Conservation (phyloP, 2,888 invertebrate species). For the Tenthredo amoena region DNA sequence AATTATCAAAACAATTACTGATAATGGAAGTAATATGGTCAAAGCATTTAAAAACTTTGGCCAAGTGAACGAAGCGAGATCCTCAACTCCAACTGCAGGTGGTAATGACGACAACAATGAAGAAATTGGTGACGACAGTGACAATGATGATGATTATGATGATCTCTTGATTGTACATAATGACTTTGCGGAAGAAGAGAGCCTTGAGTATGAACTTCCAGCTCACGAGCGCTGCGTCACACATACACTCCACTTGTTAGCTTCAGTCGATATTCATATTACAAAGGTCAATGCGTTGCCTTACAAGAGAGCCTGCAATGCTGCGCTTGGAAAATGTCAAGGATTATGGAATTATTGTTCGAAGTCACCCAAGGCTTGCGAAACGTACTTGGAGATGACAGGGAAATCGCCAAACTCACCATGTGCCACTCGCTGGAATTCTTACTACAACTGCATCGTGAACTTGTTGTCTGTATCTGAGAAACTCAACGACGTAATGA, state of each 20-base stretch:
- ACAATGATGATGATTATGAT: not conserved
- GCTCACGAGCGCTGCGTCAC: slow-evolving; percentile 29
- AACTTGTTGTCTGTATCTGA: slow-evolving; percentile 52
- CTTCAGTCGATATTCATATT: slow-evolving; percentile 29
- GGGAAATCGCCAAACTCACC: slow-evolving; percentile 55
- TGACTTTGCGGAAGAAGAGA: not conserved
- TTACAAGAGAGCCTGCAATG: slow-evolving; percentile 53
- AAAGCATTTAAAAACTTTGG: not conserved
- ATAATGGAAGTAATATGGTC: not conserved
- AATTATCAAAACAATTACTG: not conserved
- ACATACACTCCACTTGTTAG: slow-evolving; percentile 50
- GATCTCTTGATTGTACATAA: not conserved
- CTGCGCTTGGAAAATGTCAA: slow-evolving; percentile 54
- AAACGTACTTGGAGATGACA: slow-evolving; percentile 53
- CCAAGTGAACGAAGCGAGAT: not conserved
- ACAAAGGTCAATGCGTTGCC: not conserved
- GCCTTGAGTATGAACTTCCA: not conserved
- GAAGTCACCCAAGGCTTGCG: slow-evolving; percentile 55
- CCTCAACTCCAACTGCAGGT: not conserved
- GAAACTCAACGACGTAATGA: slow-evolving; percentile 51
- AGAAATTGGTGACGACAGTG: not conserved
- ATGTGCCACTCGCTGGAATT: slow-evolving; percentile 54
- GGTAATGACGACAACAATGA: not conserved
- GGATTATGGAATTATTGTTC: slow-evolving; percentile 54
- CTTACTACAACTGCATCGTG: slow-evolving; percentile 55